Percentiles rank a stretch among this genome's conserved stretches.
phyloP scores from a whole-genome alignment of 1,140 invertebrate species.

The Drosophila sucinea region DNA sequence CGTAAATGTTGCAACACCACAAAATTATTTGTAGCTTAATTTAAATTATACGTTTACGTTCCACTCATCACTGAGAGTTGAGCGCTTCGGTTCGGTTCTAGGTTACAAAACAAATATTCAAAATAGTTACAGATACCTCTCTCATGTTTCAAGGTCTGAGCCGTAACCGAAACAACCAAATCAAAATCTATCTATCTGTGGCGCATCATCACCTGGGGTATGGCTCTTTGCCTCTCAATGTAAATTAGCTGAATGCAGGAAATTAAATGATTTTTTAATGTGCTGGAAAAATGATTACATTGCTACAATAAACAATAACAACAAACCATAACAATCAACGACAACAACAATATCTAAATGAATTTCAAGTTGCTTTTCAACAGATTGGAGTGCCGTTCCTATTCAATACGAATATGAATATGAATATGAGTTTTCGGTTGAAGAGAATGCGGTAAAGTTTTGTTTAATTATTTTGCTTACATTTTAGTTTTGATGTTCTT shows the following conservation, averaged over 20 bases:
- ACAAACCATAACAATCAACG: constrained; percentile 26
- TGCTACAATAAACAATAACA: constrained; percentile 19
- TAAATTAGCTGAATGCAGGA: constrained; percentile 78
- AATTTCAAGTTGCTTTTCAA: constrained; percentile 41
- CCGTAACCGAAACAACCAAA: constrained; percentile 30
- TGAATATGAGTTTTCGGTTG: constrained; percentile 18
- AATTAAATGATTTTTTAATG: constrained; percentile 80
- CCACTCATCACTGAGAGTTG: constrained; percentile 52
- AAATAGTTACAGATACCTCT: constrained; percentile 28
- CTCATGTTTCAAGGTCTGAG: constrained; percentile 63
- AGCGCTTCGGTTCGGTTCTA: constrained; percentile 51
- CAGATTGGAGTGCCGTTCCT: constrained; percentile 35
- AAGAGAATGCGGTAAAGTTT: constrained; percentile 48
- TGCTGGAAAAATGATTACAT: constrained; percentile 69
- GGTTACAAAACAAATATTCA: constrained; percentile 73
- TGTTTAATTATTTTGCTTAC: constrained; percentile 59
- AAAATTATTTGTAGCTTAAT: constrained; percentile 74
- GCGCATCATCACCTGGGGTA: constrained; percentile 65
- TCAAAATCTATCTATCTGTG: constrained; percentile 20
- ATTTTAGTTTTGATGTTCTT: constrained; percentile 28
- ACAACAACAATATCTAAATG: constrained; percentile 43
- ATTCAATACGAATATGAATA: constrained; percentile 49
- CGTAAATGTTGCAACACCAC: constrained; percentile 53
- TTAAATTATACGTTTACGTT: constrained; percentile 75
- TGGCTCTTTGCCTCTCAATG: constrained; percentile 60